These are phyloP conservation scores for Schmidtea mediterranea DNA, from an alignment of 1,140 invertebrate species.

Conservation along the genomic window DNA sequence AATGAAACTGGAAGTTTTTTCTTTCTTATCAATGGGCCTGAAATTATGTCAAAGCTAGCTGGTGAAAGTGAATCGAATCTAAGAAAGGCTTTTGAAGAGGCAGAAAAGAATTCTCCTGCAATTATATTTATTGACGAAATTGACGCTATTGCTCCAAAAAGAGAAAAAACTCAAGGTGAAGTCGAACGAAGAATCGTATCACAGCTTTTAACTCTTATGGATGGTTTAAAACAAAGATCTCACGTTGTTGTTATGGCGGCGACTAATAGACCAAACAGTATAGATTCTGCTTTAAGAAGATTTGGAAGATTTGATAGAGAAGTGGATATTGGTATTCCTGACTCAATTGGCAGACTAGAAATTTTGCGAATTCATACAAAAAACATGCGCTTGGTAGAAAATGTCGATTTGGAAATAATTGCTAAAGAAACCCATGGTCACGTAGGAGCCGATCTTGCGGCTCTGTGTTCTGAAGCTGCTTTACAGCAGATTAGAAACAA, in stretches of 20 bases:
- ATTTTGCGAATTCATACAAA: conserved; percentile 94
- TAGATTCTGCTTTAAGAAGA: conserved; percentile 77
- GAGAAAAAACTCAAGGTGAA: conserved; percentile 98
- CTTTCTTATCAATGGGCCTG: conserved; percentile 92
- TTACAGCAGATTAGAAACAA: conserved; percentile 97
- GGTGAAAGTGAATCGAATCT: conserved; percentile 92
- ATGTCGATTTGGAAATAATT: conserved; percentile 91
- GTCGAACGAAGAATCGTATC: conserved; percentile 95
- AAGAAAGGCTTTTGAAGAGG: conserved; percentile 91
- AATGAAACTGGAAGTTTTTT: conserved; percentile 99
- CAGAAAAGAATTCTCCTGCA: conserved; percentile 91
- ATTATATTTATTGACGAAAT: conserved; percentile 99
- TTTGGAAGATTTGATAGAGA: conserved; percentile 44
- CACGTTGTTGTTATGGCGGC: conserved; percentile 92
- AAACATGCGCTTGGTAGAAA: conserved; percentile 94
- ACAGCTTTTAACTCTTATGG: conserved; percentile 89
- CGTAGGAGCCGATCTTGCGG: conserved; percentile 90
- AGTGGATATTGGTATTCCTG: conserved; percentile 79
- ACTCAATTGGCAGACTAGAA: conserved; percentile 82
- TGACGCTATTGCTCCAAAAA: conserved; percentile 96
- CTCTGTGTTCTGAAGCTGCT: conserved; percentile 89
- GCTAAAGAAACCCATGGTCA: conserved; percentile 90
- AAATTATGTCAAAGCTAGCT: conserved; percentile 98
- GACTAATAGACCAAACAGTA: conserved; percentile 92
- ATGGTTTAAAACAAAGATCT: conserved; percentile 78